Percentiles rank a stretch among this genome's conserved stretches.
phyloP scores from a whole-genome alignment of 2,888 invertebrate species.

The Stenoptilia bipunctidactyla region DNA sequence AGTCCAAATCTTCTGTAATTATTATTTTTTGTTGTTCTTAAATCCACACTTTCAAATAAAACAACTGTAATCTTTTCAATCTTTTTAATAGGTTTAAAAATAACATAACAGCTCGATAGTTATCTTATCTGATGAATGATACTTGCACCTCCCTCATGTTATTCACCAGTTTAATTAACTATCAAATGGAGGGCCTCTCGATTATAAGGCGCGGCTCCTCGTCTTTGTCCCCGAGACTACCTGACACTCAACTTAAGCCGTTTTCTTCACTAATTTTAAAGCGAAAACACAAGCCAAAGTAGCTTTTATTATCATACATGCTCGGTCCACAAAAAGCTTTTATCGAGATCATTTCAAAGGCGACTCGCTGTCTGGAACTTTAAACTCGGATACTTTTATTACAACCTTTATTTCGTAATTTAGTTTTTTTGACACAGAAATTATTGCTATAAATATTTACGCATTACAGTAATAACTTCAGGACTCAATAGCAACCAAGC shows the following conservation, averaged over 20 bases:
- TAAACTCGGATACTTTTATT: too few species aligned
- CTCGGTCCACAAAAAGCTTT: constrained; percentile 8
- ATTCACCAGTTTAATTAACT: constrained; percentile 69
- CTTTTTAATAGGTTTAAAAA: too few species aligned
- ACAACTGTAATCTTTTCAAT: too few species aligned
- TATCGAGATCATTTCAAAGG: constrained; percentile 22
- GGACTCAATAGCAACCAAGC: constrained; percentile 23
- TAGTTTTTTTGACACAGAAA: constrained; percentile 11
- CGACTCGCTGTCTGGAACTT: constrained; percentile 48
- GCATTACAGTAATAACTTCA: constrained; percentile 10
- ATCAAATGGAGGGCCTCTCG: constrained; percentile 62
- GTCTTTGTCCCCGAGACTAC: constrained; percentile 35
- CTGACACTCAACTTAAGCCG: not conserved
- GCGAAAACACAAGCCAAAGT: constrained; percentile 22
- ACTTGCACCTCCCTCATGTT: constrained; percentile 54
- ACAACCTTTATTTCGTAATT: constrained; percentile 33
- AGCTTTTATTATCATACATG: constrained; percentile 21
- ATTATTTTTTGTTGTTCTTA: too few species aligned
- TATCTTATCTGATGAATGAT: constrained; percentile 44
- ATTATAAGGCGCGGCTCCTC: constrained; percentile 60
- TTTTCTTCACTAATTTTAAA: constrained; percentile 3
- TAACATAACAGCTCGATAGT: constrained; percentile 27
- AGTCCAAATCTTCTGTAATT: too few species aligned
- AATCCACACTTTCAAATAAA: too few species aligned
- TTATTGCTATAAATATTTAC: not conserved